These are phyloP conservation scores for Enteromius treurensis DNA, from an alignment of 2,797 vertebrate genomes.

Conservation along the genomic window DNA sequence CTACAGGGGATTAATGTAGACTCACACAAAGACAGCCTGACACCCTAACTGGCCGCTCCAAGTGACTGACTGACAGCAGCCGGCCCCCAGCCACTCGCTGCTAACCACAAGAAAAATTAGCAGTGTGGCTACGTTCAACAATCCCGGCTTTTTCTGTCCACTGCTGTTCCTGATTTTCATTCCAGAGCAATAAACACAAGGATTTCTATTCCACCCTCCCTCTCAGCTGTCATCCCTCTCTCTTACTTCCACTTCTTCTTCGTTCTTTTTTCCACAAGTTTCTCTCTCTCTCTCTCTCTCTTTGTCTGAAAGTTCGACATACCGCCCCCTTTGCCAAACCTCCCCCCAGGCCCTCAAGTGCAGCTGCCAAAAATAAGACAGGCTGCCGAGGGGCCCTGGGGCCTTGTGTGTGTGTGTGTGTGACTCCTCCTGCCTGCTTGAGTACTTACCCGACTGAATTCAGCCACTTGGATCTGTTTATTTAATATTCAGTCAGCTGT, in stretches of 20 bases:
- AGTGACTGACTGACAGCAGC: conserved; percentile 44
- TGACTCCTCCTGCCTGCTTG: conserved; percentile 65
- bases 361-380: conserved; percentile 81
- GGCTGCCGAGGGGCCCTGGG: conserved; percentile 74
- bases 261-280: conserved; percentile 31
- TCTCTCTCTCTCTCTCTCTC: conserved; percentile 24
- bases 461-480: conserved; percentile 83
- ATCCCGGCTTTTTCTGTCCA: conserved; percentile 40
- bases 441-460: conserved; percentile 71
- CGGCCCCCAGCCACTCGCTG: conserved; percentile 28
- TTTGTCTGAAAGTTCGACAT: conserved; percentile 51
- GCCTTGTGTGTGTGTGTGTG: conserved; percentile 34
- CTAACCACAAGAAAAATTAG: conserved; percentile 61
- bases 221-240: conserved; percentile 42
- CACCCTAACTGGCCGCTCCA: conserved; percentile 37
- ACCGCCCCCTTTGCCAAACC: conserved; percentile 40
- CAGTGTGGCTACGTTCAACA: conserved; percentile 39
- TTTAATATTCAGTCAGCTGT: conserved; percentile 87
- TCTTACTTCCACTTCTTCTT: conserved; percentile 31
- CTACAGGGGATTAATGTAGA: conserved; percentile 50
- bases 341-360: conserved; percentile 59
- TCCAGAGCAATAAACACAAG: conserved; percentile 66
- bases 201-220: conserved; percentile 41
- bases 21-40: conserved; percentile 54
- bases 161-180: conserved; percentile 64